Evolutionary conservation across 2,113 vertebrate species (phyloP).

Genomic region (Ophiodon elongatus): DNA sequence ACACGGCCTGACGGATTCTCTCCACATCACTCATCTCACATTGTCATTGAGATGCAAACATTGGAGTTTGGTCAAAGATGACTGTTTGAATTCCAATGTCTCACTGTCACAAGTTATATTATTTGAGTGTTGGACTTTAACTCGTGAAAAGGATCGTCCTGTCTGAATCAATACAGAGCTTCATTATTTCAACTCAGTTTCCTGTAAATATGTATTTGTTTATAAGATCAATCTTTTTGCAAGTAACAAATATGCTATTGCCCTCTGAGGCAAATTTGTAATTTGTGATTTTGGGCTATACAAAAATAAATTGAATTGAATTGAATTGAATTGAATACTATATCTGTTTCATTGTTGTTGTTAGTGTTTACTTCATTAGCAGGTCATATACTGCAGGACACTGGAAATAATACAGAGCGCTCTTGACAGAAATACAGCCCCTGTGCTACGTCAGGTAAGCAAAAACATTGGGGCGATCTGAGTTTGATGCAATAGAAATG

Average conservation of each 20-base stretch:
- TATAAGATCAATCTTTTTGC: neutral
- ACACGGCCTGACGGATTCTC: no score
- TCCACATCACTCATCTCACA: no score
- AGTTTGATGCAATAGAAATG: conserved; percentile 46
- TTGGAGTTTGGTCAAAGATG: neutral
- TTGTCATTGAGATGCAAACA: neutral
- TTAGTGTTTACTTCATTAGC: neutral
- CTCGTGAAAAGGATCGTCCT: neutral
- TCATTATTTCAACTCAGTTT: conserved; percentile 1
- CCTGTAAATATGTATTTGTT: neutral
- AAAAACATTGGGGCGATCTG: conserved; percentile 13
- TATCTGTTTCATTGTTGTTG: neutral
- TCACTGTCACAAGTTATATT: neutral
- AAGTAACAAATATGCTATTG: no score
- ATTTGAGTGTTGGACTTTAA: neutral
- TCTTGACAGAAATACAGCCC: neutral
- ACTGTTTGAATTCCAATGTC: neutral
- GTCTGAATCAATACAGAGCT: neutral
- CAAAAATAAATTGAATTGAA: no score
- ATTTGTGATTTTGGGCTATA: no score
- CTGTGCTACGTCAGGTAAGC: neutral
- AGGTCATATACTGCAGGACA: neutral
- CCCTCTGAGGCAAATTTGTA: no score
- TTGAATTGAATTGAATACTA: no score
- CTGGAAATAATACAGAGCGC: neutral